Base-by-base conservation (phyloP, 2,888 invertebrate species). In the Cheilosia pagana region DNA sequence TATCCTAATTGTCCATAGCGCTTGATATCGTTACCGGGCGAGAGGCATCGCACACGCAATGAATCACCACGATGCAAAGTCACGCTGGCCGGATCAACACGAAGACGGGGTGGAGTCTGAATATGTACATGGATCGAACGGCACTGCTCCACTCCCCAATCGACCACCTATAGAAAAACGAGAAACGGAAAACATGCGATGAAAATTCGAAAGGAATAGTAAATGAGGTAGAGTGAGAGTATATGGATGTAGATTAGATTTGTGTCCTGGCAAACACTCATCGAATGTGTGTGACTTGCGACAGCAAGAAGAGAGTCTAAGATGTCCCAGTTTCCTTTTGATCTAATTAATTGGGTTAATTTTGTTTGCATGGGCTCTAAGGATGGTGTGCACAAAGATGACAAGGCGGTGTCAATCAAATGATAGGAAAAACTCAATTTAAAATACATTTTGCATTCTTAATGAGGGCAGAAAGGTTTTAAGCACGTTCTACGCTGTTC, bases 1-100 rank as follows among this genome's bases (percentile, higher is more conserved):
- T 96, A 97, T 4, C 96, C 97, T 70, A 96, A 93, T 43, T 94
- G 94, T 1, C 94, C 94, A 82, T 94, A 94, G 3, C 93, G 92
- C 53, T 91, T 91, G 81, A 91, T 91, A 41, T 94, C 94, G 87
- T 93, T 93, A 62, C 95, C 95, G 0, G 94, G 94, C 0, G 95
- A 95, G 76, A 95, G 92, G 88, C 96, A 96, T 16, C 91, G 90
- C 41, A 92, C 91, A 14, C 91, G 89, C 65, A 92, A 77, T 19
- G 92, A 92, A 53, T 91, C 92, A 2, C 92, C 92, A 0, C 91
- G 95, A 87, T 94, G 93, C 74, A 95, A 92, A 1, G 95, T 95
- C 12, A 94, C 93, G 88, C 94, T 95, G 92, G 94, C 94, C 0
- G 95, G 95, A 87, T 94, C 93, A 21, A 95, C 93, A 88, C 94